These are phyloP conservation scores for Gymnopithys bicolor DNA, from an alignment of 2,797 vertebrate species.

Conservation along the genomic window DNA sequence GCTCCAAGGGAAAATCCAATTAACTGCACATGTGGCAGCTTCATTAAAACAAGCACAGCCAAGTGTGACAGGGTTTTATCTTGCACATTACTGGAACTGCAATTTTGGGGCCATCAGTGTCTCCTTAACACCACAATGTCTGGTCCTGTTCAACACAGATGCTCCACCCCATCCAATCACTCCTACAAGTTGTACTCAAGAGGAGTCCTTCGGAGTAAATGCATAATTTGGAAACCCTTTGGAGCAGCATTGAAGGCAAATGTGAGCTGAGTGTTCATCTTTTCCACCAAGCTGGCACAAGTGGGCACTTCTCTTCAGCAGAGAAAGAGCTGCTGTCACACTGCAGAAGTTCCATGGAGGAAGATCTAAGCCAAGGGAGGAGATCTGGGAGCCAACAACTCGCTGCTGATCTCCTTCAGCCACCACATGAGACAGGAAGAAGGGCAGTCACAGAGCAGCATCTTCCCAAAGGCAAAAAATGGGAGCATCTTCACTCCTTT, in stretches of 20 bases:
- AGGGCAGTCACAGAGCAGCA: neutral
- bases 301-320: neutral
- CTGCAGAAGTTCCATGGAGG: neutral
- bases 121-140: neutral
- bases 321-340: neutral
- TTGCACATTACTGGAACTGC: neutral
- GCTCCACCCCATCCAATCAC: accelerated
- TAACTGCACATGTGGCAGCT: neutral
- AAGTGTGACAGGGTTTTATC: neutral
- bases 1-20: neutral
- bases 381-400: neutral
- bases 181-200: accelerated
- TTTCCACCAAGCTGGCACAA: neutral
- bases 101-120: neutral
- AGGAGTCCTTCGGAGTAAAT: neutral
- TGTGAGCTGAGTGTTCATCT: no score
- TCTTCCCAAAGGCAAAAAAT: neutral
- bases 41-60: neutral
- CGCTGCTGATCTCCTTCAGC: neutral
- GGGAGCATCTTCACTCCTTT: accelerated
- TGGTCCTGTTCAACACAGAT: neutral
- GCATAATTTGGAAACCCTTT: neutral
- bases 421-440: accelerated
- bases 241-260: neutral
- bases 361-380: neutral